A percentile compares a stretch with the other conserved stretches of the same genome.
These are phyloP conservation scores for Spodoptera exigua DNA, from an alignment of 2,888 invertebrate genomes.

Conservation along the genomic window DNA sequence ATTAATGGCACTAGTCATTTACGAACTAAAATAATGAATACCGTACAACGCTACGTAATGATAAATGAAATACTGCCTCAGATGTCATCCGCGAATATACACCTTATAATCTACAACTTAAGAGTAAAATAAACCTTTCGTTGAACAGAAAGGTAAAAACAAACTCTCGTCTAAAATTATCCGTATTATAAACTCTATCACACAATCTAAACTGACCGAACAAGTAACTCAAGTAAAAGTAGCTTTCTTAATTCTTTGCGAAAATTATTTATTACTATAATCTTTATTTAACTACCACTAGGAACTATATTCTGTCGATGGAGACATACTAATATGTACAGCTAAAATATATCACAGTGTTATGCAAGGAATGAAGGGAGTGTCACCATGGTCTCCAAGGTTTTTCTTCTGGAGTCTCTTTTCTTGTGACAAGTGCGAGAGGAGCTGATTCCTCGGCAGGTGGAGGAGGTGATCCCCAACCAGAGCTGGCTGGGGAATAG, in stretches of 20 bases:
- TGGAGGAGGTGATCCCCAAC: slow-evolving; percentile 83
- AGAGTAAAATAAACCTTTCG: slow-evolving; percentile 35
- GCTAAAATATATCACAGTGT: slow-evolving; percentile 67
- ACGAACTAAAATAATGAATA: slow-evolving; percentile 60
- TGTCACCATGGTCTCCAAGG: slow-evolving; percentile 95
- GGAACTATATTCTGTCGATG: slow-evolving; percentile 74
- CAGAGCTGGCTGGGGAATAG: slow-evolving; percentile 90
- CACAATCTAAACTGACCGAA: slow-evolving; percentile 68
- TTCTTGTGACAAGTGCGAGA: slow-evolving; percentile 93
- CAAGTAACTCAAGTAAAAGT: slow-evolving; percentile 58
- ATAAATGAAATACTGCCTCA: slow-evolving; percentile 86
- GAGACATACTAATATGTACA: slow-evolving; percentile 59
- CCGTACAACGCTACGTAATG: slow-evolving; percentile 62
- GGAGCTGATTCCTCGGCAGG: slow-evolving; percentile 86
- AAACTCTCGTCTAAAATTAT: slow-evolving; percentile 38
- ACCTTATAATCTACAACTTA: slow-evolving; percentile 57
- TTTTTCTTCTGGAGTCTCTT: slow-evolving; percentile 91
- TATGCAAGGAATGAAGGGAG: slow-evolving; percentile 63
- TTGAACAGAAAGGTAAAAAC: slow-evolving; percentile 41
- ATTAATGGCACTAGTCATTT: slow-evolving; percentile 72
- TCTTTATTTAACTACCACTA: slow-evolving; percentile 57
- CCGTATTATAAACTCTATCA: slow-evolving; percentile 52
- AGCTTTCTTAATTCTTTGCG: slow-evolving; percentile 11
- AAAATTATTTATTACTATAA: slow-evolving; percentile 23
- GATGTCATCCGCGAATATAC: slow-evolving; percentile 84